Base-by-base conservation (phyloP, 2,888 invertebrate genomes). In the Phymatocera aterrima region DNA sequence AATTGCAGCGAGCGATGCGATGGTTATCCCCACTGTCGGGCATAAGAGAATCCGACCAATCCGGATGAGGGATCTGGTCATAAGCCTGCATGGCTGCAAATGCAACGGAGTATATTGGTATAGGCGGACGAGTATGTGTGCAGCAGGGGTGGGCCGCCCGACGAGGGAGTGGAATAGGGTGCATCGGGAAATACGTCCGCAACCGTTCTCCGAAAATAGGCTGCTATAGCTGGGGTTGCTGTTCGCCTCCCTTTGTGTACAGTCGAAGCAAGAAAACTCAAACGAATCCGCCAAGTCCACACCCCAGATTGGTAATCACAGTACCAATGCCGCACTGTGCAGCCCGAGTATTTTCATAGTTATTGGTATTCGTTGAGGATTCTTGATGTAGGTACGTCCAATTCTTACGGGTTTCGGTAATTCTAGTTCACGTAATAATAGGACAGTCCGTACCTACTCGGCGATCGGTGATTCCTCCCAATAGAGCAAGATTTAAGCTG, bases 151-250 rank as follows among this genome's bases (percentile, higher is more conserved):
- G 8, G n/a, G 51, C 21, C 18, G 21, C 18, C 48, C 28, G 31
- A 34, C 10, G 72, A 48, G 72, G 43, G 43, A 51, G 43, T 43
- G 72, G 51, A 51, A 72, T 64, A 68, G 72, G 72, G 72, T 72
- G 72, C 72, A 72, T 51, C 51, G 72, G 72, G 72, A 72, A 72
- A 72, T 72, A 72, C 31, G 72, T 18, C 51, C 51, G 72, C 72
- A 72, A 72, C 48, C 72, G 34, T 72, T 72, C 72, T 72, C 72
- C 72, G 51, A 72, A 72, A 72, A 72, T 72, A 72, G 72, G 72
- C 48, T 51, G 18, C 4, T 8, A 10, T 72, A 72, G 43, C 51
- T 43, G 72, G 72, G 72, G 72, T 72, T 51, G 48, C 60, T n/a
- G 18, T 15, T 34, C 51, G 43, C 34, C 72, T 28, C 72, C 51